A percentile compares a stretch with the other conserved stretches of the same genome.
Evolutionary conservation across 2,888 invertebrate genomes (phyloP).

Genomic region (Polydrusus pterygomalis): DNA sequence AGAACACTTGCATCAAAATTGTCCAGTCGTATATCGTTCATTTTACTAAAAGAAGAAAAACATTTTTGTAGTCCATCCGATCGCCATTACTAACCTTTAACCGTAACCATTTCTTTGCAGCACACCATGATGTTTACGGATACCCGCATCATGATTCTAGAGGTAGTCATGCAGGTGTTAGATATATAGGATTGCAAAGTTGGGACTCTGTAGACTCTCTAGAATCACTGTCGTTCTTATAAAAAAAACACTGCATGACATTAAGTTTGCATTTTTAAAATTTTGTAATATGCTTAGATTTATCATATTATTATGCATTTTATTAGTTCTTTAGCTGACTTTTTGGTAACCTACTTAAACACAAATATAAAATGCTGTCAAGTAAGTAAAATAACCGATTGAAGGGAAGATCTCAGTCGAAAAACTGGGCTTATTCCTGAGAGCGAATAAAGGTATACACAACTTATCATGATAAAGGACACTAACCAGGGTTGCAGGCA

Average conservation of each 20-base stretch:
- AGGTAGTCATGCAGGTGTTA: slow-evolving; percentile 78
- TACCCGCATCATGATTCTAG: slow-evolving; percentile 81
- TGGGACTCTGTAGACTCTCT: slow-evolving; percentile 73
- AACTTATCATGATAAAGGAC: too few relatives aligned
- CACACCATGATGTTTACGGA: slow-evolving; percentile 77
- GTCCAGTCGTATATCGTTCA: too few relatives aligned
- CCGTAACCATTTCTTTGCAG: slow-evolving; percentile 67
- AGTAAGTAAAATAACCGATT: not conserved
- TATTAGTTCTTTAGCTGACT: slow-evolving; percentile 26
- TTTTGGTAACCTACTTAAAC: slow-evolving; percentile 5
- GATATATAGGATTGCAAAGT: slow-evolving; percentile 73
- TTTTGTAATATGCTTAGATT: slow-evolving; percentile 58
- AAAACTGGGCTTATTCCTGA: too few relatives aligned
- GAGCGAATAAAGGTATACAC: too few relatives aligned
- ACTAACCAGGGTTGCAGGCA: too few relatives aligned
- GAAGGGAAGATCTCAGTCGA: too few relatives aligned
- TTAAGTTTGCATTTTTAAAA: slow-evolving; percentile 54
- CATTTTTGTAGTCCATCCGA: not conserved
- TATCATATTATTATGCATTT: slow-evolving; percentile 44
- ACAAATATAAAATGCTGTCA: not conserved
- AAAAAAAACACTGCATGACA: slow-evolving; percentile 65
- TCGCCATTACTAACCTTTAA: slow-evolving; percentile 36
- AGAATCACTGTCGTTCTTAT: slow-evolving; percentile 72
- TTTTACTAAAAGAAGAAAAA: too few relatives aligned
- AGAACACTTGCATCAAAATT: too few relatives aligned